Base-by-base conservation (phyloP, 2,113 vertebrate genomes). In the Ptychochromis oligacanthus region DNA sequence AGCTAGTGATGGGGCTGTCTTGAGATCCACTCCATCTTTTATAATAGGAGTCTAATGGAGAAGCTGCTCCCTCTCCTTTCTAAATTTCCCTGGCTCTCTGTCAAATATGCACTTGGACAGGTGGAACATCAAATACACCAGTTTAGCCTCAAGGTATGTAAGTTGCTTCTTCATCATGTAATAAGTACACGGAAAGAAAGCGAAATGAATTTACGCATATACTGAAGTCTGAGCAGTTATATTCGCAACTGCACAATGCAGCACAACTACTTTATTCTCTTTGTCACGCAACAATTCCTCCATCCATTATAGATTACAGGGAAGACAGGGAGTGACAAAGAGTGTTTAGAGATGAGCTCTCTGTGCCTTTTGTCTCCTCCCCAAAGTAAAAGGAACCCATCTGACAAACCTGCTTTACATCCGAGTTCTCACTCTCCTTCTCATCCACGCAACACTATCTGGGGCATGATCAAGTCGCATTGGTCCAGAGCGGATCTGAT, bases 241-340 rank as follows among this genome's bases (percentile, higher is more conserved):
- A 83, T 55, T 22, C 34, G 46, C 31, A 82, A 80, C 55, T 4
- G 38, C 20, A 56, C 72, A 22, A 36, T 4, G 38, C 58, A 20
- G 54, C 70, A 59, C 85, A 77, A 59, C 84, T 55, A 80, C 87
- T 83, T 80, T 87, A 87, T 92, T 92, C 86, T 72, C 80, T 90
- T 85, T 90, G 91, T 92, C 93, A 85, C 59, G 83, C 86, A 91
- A 94, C 90, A 93, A 92, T 88, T 86, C 87, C 87, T 81, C 80
- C 87, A 95, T 95, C 91, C 81, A 94, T 95, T 91, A 93, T 93
- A 92, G 88, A 95, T 95, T 75, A 94, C 62, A 93, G 74, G 58
- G 78, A 75, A 84, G 92, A 90, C 55, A 77, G 80, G 67, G 79
- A 87, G 85, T 85, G 82, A 90, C 80, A 64, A 78, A 84, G 87